Evolutionary conservation across 2,797 vertebrate genomes (phyloP).

Genomic region (Acipenser ruthenus): DNA sequence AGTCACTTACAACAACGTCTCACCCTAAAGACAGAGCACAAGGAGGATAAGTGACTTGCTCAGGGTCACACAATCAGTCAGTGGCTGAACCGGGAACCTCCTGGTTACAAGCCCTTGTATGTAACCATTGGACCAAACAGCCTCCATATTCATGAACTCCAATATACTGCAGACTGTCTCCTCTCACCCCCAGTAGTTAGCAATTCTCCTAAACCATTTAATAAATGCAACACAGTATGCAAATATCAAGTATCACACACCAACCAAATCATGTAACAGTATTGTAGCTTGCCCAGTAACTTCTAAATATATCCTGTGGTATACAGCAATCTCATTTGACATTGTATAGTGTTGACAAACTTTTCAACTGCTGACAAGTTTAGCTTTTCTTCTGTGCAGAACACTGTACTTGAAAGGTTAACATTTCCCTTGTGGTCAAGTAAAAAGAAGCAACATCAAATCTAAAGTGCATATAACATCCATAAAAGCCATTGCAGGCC

Average conservation of each 20-base stretch:
- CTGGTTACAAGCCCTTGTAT: too few species aligned
- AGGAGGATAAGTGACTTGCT: too few species aligned
- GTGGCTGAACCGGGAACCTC: too few species aligned
- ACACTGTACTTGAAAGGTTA: background rate
- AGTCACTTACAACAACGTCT: too few species aligned
- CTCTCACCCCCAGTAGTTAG: conserved; percentile 20
- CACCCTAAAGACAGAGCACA: too few species aligned
- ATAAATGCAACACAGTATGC: conserved; percentile 27
- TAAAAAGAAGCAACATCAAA: conserved; percentile 17
- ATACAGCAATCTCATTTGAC: conserved; percentile 28
- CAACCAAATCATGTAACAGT: conserved; percentile 19
- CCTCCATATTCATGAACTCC: too few species aligned
- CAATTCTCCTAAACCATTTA: conserved; percentile 21
- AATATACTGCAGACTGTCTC: too few species aligned
- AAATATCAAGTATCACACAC: background rate
- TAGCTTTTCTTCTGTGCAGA: too few species aligned
- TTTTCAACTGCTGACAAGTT: background rate
- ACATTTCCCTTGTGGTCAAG: conserved; percentile 15
- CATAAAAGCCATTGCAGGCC: background rate
- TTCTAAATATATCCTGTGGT: conserved; percentile 40
- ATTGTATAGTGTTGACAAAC: background rate
- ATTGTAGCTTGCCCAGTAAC: conserved; percentile 31
- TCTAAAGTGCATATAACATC: background rate
- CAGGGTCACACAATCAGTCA: too few species aligned
- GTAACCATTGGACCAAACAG: too few species aligned